A percentile compares a stretch with the other conserved stretches of the same genome.
phyloP scores from a whole-genome alignment of 2,888 invertebrate genomes.

The Thumatha senex region DNA sequence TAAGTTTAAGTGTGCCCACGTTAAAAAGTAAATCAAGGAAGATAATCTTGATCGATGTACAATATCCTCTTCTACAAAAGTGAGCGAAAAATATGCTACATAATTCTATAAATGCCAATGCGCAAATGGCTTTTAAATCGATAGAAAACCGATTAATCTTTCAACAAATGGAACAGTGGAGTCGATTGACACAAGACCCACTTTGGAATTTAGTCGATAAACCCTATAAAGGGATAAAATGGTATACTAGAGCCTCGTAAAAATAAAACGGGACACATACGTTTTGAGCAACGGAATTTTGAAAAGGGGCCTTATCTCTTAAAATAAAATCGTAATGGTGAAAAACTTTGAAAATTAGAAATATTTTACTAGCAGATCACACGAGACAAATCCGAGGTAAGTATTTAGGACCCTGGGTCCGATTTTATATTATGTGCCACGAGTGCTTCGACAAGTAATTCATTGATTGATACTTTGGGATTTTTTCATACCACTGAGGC shows the following conservation, averaged over 20 bases:
- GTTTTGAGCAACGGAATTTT: constrained; percentile 49
- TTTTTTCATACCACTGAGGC: no score
- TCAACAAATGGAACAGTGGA: constrained; percentile 3
- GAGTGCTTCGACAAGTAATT: no score
- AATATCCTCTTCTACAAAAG: constrained; percentile 5
- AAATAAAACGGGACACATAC: constrained; percentile 51
- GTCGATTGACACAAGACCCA: constrained; percentile 23
- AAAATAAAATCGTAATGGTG: no score
- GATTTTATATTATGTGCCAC: no score
- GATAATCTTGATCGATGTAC: constrained; percentile 13
- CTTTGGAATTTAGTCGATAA: constrained; percentile 50
- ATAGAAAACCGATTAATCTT: constrained; percentile 4
- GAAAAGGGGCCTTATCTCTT: constrained; percentile 27
- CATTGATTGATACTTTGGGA: no score
- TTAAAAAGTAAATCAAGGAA: constrained; percentile 2
- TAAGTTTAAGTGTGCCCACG: background rate
- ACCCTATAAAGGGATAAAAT: constrained; percentile 56
- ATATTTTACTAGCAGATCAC: no score
- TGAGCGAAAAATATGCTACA: background rate
- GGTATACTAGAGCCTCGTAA: constrained; percentile 57
- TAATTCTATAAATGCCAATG: background rate
- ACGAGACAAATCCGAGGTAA: no score
- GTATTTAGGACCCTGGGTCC: no score
- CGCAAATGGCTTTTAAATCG: constrained; percentile 3
- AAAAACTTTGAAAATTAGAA: no score